Conservation (phyloP, 1,140 invertebrate genomes). For the Pseudomyrmex flavicornis region DNA sequence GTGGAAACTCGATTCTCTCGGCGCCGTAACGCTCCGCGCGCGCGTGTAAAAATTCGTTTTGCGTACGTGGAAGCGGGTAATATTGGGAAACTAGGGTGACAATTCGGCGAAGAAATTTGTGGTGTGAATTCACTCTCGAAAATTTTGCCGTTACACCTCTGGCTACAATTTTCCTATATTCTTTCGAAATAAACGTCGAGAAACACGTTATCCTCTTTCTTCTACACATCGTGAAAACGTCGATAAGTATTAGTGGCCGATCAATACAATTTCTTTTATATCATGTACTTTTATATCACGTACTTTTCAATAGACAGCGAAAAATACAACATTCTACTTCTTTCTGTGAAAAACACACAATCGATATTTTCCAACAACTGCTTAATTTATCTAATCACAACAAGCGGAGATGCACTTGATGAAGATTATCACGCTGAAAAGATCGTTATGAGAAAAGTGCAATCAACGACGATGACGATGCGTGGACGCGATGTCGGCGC, state of each 20-base stretch:
- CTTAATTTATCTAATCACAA: not conserved
- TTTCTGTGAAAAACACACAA: too few relatives aligned
- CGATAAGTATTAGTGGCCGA: not conserved
- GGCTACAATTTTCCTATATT: not conserved
- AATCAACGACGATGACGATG: not conserved
- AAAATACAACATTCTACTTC: too few relatives aligned
- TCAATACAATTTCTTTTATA: not conserved
- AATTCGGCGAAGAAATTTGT: slow-evolving; percentile 42
- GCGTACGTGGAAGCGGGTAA: slow-evolving; percentile 23
- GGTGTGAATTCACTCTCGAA: not conserved
- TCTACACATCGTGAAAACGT: not conserved
- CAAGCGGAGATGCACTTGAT: not conserved
- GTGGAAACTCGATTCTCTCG: slow-evolving; percentile 64
- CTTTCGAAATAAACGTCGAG: not conserved
- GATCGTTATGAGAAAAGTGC: not conserved
- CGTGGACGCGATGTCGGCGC: not conserved
- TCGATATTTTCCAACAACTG: too few relatives aligned
- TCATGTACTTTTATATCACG: too few relatives aligned
- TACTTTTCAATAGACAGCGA: too few relatives aligned
- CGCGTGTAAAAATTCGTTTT: slow-evolving; percentile 52
- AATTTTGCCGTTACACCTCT: not conserved
- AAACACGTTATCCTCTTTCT: not conserved
- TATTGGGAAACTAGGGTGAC: slow-evolving; percentile 17
- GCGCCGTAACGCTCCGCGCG: slow-evolving; percentile 19
- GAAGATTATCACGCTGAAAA: not conserved